Percentiles rank a stretch among this genome's conserved stretches.
Evolutionary conservation across 2,888 invertebrate species (phyloP).

Genomic region (Morpho achilles): DNA sequence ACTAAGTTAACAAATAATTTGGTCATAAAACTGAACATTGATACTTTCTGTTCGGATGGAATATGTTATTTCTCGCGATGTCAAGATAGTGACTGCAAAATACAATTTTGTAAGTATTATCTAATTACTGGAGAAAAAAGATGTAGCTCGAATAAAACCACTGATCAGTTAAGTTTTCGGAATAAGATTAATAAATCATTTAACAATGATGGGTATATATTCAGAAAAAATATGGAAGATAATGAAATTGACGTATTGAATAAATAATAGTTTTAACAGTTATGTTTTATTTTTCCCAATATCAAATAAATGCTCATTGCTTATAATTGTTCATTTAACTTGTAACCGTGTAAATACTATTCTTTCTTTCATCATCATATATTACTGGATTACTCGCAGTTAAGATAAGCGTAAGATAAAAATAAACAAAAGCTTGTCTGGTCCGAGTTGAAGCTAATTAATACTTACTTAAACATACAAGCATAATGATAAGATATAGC

Average conservation of each 20-base stretch:
- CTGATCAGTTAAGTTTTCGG: conserved; percentile 23
- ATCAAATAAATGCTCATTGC: too few relatives aligned
- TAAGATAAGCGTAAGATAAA: too few relatives aligned
- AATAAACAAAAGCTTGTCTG: too few relatives aligned
- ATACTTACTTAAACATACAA: too few relatives aligned
- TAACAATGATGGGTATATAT: neutral
- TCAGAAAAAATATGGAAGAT: conserved; percentile 35
- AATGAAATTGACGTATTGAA: conserved; percentile 37
- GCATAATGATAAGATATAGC: too few relatives aligned
- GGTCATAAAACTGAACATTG: conserved; percentile 39
- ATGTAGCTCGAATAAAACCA: conserved; percentile 35
- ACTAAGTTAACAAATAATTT: conserved; percentile 46
- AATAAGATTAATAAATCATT: conserved; percentile 9
- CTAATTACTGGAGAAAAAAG: conserved; percentile 41
- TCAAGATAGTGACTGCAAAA: conserved; percentile 36
- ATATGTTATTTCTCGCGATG: conserved; percentile 49
- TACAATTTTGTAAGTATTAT: conserved; percentile 45
- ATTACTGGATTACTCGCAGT: too few relatives aligned
- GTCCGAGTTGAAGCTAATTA: too few relatives aligned
- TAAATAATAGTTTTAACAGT: conserved; percentile 28
- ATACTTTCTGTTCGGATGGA: conserved; percentile 46
- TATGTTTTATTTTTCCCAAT: too few relatives aligned
- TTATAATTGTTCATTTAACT: too few relatives aligned
- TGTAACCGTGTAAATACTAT: too few relatives aligned
- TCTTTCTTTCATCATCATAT: too few relatives aligned